A percentile compares a stretch with the other conserved stretches of the same genome.
phyloP scores from a whole-genome alignment of 2,888 invertebrate genomes.

The Micoletzkya japonica region DNA sequence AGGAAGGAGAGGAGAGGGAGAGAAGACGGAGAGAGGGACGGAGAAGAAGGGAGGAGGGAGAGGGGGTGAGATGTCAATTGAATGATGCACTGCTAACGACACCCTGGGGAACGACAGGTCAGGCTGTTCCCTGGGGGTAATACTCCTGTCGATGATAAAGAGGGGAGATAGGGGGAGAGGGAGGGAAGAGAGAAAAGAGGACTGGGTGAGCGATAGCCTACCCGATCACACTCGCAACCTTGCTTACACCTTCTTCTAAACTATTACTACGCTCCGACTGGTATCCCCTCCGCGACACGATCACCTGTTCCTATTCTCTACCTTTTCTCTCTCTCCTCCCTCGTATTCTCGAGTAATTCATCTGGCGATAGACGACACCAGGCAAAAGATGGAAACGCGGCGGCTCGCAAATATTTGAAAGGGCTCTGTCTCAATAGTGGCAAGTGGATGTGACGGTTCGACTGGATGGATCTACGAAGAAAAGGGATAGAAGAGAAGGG shows the following conservation, averaged over 20 bases:
- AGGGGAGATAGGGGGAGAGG: slow-evolving; percentile 21
- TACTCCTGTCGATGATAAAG: background rate
- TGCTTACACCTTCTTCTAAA: too few relatives aligned
- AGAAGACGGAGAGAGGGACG: background rate
- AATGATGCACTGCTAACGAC: too few relatives aligned
- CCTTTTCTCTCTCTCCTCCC: background rate
- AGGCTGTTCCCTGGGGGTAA: too few relatives aligned
- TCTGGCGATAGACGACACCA: slow-evolving; percentile 6
- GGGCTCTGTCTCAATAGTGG: slow-evolving; percentile 8
- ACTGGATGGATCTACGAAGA: too few relatives aligned
- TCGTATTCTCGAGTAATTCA: background rate
- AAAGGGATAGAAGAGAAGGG: background rate
- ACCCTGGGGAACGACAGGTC: too few relatives aligned
- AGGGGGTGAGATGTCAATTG: too few relatives aligned
- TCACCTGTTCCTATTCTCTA: background rate
- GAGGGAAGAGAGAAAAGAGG: too few relatives aligned
- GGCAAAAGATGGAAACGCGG: slow-evolving; percentile 19
- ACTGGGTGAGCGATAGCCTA: too few relatives aligned
- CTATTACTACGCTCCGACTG: too few relatives aligned
- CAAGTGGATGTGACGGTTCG: background rate
- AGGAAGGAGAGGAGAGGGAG: slow-evolving; percentile 10
- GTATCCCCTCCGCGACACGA: too few relatives aligned
- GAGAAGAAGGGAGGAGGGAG: background rate
- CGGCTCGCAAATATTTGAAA: slow-evolving; percentile 24
- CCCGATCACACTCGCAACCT: too few relatives aligned